These are phyloP conservation scores for Atopsyche davidsoni DNA, from an alignment of 1,140 invertebrate genomes.

Conservation along the genomic window DNA sequence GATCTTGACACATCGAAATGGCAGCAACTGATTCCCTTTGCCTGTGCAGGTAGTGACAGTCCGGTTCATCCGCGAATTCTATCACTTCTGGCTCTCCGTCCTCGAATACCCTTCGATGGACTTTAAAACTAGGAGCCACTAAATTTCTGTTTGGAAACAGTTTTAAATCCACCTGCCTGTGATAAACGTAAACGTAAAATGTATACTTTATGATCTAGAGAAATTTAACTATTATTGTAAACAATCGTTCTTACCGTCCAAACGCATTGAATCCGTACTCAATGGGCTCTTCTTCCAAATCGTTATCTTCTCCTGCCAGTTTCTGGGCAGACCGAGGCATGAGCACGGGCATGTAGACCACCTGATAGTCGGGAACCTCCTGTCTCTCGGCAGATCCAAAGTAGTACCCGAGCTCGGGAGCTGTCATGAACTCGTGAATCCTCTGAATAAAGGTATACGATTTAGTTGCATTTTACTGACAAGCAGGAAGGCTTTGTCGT, in stretches of 20 bases:
- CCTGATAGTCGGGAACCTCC: conserved; percentile 36
- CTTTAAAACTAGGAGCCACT: conserved; percentile 40
- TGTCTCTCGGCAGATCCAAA: conserved; percentile 18
- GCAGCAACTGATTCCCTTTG: conserved; percentile 40
- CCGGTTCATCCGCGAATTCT: conserved; percentile 34
- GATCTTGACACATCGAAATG: conserved; percentile 44
- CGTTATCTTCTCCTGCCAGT: conserved; percentile 25
- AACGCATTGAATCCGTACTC: conserved; percentile 46
- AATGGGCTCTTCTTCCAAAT: conserved; percentile 36
- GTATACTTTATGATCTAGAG: too few relatives aligned
- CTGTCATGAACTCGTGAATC: conserved; percentile 27
- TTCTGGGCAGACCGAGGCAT: conserved; percentile 41
- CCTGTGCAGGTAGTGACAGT: conserved; percentile 43
- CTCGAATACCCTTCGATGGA: conserved; percentile 33
- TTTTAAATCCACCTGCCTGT: conserved; percentile 42
- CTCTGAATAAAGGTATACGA: conserved; percentile 9
- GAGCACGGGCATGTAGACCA: conserved; percentile 43
- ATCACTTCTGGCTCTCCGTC: conserved; percentile 32
- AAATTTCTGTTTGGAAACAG: conserved; percentile 43
- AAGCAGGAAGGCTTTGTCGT: too few relatives aligned
- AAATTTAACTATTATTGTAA: not conserved
- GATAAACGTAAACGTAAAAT: conserved; percentile 2
- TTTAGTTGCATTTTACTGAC: too few relatives aligned
- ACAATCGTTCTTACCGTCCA: conserved; percentile 35
- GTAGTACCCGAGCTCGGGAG: conserved; percentile 27